phyloP scores from a whole-genome alignment of 2,888 invertebrate genomes.

The Tetheella fluctuosa region DNA sequence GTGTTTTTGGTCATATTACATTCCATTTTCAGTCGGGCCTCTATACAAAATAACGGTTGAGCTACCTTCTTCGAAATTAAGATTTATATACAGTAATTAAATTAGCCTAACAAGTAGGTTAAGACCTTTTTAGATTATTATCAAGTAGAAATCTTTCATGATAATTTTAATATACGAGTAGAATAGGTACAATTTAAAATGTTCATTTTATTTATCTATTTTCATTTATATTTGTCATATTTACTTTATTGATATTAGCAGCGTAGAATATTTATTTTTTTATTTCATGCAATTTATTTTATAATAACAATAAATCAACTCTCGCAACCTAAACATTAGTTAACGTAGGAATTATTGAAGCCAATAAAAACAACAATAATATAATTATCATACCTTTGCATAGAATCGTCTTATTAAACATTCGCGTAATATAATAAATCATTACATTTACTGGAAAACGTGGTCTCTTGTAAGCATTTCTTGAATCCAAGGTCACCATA shows the following conservation, averaged over 20 bases:
- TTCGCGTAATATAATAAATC: too few species aligned
- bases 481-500: too few species aligned
- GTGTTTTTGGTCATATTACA: neutral
- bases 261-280: too few species aligned
- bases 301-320: too few species aligned
- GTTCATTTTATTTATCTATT: neutral
- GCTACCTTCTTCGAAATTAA: neutral
- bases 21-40: neutral
- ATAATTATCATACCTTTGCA: too few species aligned
- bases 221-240: neutral
- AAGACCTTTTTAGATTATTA: neutral
- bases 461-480: too few species aligned
- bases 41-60: neutral
- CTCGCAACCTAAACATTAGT: too few species aligned
- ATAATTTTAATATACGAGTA: neutral
- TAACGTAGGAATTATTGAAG: too few species aligned
- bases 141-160: neutral
- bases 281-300: too few species aligned
- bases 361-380: too few species aligned
- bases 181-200: neutral
- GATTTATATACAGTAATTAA: neutral
- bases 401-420: too few species aligned
- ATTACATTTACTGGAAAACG: too few species aligned
- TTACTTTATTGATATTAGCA: neutral
- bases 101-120: neutral